phyloP scores from a whole-genome alignment of 2,888 invertebrate genomes.

The Agelastica alni region DNA sequence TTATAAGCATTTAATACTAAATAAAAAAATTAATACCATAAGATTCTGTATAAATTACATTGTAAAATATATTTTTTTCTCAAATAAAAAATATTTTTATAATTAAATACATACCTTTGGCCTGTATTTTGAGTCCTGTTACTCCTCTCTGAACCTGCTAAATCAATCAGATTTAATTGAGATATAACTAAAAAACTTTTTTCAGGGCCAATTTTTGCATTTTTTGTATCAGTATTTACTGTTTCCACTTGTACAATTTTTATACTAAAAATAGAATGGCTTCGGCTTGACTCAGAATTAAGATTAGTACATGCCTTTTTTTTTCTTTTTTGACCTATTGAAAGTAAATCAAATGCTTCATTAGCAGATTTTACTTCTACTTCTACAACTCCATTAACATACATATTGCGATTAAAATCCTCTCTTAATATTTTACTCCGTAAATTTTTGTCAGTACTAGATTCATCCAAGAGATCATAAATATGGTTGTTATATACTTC shows the following conservation, averaged over 20 bases:
- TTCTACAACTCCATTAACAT: constrained; percentile 91
- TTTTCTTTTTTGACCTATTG: constrained; percentile 84
- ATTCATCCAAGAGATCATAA: constrained; percentile 93
- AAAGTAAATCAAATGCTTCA: constrained; percentile 92
- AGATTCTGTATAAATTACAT: too few relatives aligned
- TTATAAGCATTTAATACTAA: too few relatives aligned
- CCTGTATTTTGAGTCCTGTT: constrained; percentile 90
- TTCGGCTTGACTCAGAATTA: constrained; percentile 94
- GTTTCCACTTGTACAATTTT: constrained; percentile 78
- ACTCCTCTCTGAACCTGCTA: constrained; percentile 96
- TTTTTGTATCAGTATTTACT: constrained; percentile 50
- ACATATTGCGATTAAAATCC: constrained; percentile 87
- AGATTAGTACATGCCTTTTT: constrained; percentile 90
- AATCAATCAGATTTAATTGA: constrained; percentile 93
- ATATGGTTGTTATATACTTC: constrained; percentile 97
- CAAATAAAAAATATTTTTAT: too few relatives aligned
- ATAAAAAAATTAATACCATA: too few relatives aligned
- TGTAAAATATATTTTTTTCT: too few relatives aligned
- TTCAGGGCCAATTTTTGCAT: constrained; percentile 77
- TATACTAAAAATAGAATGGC: constrained; percentile 95
- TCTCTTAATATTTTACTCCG: constrained; percentile 89
- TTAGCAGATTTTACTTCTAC: constrained; percentile 92
- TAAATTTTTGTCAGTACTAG: constrained; percentile 63
- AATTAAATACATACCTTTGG: constrained; percentile 38
- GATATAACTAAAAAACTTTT: constrained; percentile 79